These are phyloP conservation scores for Threskiornis aethiopicus DNA, from an alignment of 2,797 vertebrate genomes.

Conservation along the genomic window DNA sequence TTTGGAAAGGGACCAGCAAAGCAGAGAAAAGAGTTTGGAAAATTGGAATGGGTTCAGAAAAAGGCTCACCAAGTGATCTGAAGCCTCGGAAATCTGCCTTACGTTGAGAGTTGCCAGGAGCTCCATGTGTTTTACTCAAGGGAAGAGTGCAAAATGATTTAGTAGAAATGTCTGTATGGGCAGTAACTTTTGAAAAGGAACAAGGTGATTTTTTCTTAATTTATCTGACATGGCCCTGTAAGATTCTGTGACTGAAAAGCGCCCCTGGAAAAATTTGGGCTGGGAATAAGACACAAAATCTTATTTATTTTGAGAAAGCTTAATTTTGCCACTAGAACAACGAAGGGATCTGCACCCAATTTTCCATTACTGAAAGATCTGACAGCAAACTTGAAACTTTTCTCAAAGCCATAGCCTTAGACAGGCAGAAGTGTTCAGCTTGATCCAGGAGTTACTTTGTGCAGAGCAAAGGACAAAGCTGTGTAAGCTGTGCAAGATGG, in stretches of 20 bases:
- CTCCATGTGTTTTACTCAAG: not conserved
- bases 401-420: not conserved
- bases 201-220: not conserved
- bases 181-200: not conserved
- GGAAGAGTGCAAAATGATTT: not conserved
- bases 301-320: not conserved
- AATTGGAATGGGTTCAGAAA: not conserved
- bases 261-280: not conserved
- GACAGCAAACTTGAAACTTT: not conserved
- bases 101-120: accelerated
- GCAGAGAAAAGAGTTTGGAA: not conserved
- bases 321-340: not conserved
- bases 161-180: not conserved
- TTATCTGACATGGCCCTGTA: not conserved
- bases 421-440: not conserved
- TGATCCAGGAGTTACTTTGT: not conserved
- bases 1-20: not conserved
- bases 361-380: not conserved
- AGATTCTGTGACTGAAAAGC: not conserved
- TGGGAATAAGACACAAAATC: not conserved
- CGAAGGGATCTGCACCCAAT: not conserved
- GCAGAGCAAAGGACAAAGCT: not conserved
- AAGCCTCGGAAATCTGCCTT: not conserved
- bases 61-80: not conserved
- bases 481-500: not conserved